Evolutionary conservation across 2,113 vertebrate genomes (phyloP).

Genomic region (Channa maculata): DNA sequence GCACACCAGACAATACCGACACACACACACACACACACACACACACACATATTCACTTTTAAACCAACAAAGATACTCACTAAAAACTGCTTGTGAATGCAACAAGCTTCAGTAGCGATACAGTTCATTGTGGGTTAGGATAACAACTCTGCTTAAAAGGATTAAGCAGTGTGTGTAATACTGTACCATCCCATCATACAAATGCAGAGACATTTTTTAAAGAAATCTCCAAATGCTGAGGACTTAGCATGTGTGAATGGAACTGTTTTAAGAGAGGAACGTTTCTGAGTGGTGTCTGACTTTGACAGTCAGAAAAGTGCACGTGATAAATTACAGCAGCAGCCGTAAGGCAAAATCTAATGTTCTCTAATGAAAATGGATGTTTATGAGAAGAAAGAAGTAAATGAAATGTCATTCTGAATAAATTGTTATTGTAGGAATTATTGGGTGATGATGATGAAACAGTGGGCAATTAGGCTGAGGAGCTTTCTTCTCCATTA

Average conservation of each 20-base stretch:
- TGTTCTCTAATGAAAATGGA: conserved; percentile 42
- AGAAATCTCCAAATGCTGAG: neutral
- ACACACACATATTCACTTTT: conserved; percentile 26
- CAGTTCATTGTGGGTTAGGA: conserved; percentile 28
- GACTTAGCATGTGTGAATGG: conserved; percentile 8
- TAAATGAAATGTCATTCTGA: conserved; percentile 31
- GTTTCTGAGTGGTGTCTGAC: conserved; percentile 18
- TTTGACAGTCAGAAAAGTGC: conserved; percentile 23
- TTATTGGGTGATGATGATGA: conserved; percentile 46
- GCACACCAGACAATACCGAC: conserved; percentile 37
- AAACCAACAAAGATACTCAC: conserved; percentile 32
- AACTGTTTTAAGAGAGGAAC: conserved; percentile 1
- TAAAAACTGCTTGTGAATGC: conserved; percentile 54
- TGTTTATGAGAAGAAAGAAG: conserved; percentile 39
- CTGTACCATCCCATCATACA: conserved; percentile 8
- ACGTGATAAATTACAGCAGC: conserved; percentile 22
- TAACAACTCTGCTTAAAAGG: conserved; percentile 54
- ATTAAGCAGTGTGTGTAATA: conserved; percentile 37
- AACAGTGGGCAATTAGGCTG: conserved; percentile 38
- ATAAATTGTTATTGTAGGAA: conserved; percentile 30
- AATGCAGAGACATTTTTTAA: conserved; percentile 9
- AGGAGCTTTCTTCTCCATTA: conserved; percentile 13
- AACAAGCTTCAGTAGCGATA: conserved; percentile 35
- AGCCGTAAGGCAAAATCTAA: conserved; percentile 36
- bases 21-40: conserved; percentile 14